Evolutionary conservation across 2,888 invertebrate genomes (phyloP).

Genomic region (Drosophila seclusa): DNA sequence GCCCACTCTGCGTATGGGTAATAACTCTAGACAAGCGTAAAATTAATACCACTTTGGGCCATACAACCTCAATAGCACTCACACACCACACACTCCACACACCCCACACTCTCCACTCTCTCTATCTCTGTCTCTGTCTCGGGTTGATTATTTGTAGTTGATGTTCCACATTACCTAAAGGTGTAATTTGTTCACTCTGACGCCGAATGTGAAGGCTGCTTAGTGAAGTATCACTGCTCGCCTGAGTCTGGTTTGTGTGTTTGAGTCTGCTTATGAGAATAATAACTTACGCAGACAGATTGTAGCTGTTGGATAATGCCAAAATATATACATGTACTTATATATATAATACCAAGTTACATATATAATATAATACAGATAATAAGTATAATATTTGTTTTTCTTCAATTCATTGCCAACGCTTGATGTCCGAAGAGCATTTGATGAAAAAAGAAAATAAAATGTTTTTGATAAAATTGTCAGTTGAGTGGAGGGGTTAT

Average conservation of each 20-base stretch:
- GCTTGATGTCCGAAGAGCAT: slow-evolving; percentile 27
- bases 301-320: slow-evolving; percentile 6
- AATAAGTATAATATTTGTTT: slow-evolving; percentile 45
- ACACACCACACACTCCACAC: neutral
- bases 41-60: slow-evolving; percentile 74
- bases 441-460: neutral
- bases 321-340: neutral
- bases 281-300: slow-evolving; percentile 39
- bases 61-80: slow-evolving; percentile 48
- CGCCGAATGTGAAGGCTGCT: slow-evolving; percentile 30
- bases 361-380: neutral
- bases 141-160: slow-evolving; percentile 46
- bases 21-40: slow-evolving; percentile 80
- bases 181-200: slow-evolving; percentile 64
- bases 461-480: neutral
- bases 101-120: neutral
- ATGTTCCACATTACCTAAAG: slow-evolving; percentile 55
- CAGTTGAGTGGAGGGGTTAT: neutral
- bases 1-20: slow-evolving; percentile 67
- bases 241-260: slow-evolving; percentile 7
- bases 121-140: neutral
- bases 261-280: slow-evolving; percentile 7
- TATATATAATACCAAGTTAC: neutral
- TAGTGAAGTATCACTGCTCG: slow-evolving; percentile 3
- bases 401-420: slow-evolving; percentile 25